Conservation (phyloP, 2,113 vertebrate species). For the Deroptyus accipitrinus region DNA sequence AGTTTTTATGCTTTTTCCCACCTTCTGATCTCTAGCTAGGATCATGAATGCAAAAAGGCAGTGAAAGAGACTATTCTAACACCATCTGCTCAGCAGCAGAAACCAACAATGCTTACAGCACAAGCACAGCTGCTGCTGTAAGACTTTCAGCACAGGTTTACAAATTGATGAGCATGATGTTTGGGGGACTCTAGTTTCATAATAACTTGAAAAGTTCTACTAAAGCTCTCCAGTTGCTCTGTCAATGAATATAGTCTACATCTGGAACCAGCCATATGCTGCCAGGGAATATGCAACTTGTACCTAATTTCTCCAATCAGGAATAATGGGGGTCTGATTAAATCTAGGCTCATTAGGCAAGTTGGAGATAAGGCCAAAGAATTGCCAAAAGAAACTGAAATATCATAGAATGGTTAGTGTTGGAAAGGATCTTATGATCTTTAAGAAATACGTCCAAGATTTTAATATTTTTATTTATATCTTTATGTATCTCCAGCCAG, state of each 20-base stretch:
- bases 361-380: not conserved
- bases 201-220: not conserved
- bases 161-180: not conserved
- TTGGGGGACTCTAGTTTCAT: not conserved
- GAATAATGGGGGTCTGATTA: not conserved
- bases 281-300: not conserved
- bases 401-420: not conserved
- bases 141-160: not conserved
- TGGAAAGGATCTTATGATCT: not conserved
- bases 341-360: not conserved
- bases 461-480: not conserved
- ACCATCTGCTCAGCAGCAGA: conserved; percentile 1
- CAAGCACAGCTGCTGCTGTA: not conserved
- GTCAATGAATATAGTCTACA: not conserved
- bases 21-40: not conserved
- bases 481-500: not conserved
- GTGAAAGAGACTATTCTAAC: not conserved
- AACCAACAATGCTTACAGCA: not conserved
- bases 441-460: not conserved
- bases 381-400: not conserved
- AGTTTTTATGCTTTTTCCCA: not conserved
- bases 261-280: not conserved
- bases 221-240: not conserved
- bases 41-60: not conserved
- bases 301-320: not conserved